A percentile compares a stretch with the other conserved stretches of the same genome.
Evolutionary conservation across 2,888 invertebrate genomes (phyloP).

Genomic region (Zhengitettix transpicula): DNA sequence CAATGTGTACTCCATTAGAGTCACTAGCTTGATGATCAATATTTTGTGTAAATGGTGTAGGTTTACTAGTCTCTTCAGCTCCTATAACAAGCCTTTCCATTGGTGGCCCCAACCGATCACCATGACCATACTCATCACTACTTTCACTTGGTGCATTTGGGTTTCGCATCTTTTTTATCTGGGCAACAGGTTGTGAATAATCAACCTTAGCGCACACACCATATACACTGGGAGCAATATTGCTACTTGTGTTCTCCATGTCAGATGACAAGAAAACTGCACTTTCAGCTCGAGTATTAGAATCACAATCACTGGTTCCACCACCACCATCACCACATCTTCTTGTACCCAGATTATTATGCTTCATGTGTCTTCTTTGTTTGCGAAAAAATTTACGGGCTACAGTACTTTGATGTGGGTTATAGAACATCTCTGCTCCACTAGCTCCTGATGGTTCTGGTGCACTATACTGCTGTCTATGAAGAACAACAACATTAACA

Average conservation of each 20-base stretch:
- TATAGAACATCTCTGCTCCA: constrained; percentile 71
- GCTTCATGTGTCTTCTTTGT: constrained; percentile 55
- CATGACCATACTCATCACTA: constrained; percentile 18
- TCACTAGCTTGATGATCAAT: neutral
- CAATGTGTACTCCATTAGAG: neutral
- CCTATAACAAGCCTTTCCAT: constrained; percentile 17
- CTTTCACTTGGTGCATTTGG: neutral
- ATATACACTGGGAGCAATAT: neutral
- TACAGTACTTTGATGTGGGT: constrained; percentile 84
- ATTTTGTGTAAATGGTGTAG: neutral
- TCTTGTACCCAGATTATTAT: constrained; percentile 49
- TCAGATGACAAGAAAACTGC: constrained; percentile 30
- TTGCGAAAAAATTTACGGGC: constrained; percentile 86
- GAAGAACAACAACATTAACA: constrained; percentile 51
- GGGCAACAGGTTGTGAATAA: constrained; percentile 24
- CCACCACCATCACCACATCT: constrained; percentile 39
- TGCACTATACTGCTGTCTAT: constrained; percentile 39
- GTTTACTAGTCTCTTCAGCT: constrained; percentile 12
- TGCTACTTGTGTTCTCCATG: constrained; percentile 25
- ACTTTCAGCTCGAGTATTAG: constrained; percentile 25
- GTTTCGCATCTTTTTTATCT: neutral
- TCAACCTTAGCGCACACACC: constrained; percentile 15
- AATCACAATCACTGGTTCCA: constrained; percentile 35
- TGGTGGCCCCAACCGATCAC: constrained; percentile 7
- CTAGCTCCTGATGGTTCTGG: constrained; percentile 32